Percentiles rank a stretch among this genome's conserved stretches.
These are phyloP conservation scores for Arbacia lixula DNA, from an alignment of 53 echinoderm and acorn worm genomes.

Conservation along the genomic window DNA sequence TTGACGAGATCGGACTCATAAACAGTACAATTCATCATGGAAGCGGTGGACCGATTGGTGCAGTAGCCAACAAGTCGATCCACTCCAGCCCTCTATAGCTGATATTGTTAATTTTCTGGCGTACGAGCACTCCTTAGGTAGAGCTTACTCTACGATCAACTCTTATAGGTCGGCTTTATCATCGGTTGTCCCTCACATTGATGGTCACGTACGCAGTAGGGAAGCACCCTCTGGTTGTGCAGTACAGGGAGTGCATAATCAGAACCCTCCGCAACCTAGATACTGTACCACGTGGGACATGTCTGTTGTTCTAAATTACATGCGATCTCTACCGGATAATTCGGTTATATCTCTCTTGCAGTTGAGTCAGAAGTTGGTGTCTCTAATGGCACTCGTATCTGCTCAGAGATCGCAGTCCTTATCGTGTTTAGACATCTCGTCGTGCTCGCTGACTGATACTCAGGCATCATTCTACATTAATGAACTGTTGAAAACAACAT, in stretches of 20 bases:
- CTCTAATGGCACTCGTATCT: conserved; percentile 38
- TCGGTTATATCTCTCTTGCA: conserved; percentile 28
- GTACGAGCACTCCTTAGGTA: conserved; percentile 37
- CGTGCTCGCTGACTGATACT: neutral
- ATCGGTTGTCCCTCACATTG: conserved; percentile 7
- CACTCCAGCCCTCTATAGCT: conserved; percentile 55
- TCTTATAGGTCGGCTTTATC: conserved; percentile 58
- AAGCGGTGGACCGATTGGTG: conserved; percentile 60
- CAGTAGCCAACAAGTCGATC: conserved; percentile 43
- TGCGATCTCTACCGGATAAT: conserved; percentile 6
- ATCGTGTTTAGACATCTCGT: conserved; percentile 2
- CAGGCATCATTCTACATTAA: conserved; percentile 15
- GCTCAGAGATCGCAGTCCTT: conserved; percentile 29
- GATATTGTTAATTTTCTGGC: conserved; percentile 46
- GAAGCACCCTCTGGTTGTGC: conserved; percentile 6
- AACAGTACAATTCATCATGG: conserved; percentile 64
- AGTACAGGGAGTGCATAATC: conserved; percentile 61
- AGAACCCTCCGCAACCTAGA: conserved; percentile 55
- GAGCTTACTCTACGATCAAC: conserved; percentile 37
- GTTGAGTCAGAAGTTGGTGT: conserved; percentile 50
- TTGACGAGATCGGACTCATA: conserved; percentile 44
- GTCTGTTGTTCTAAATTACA: conserved; percentile 29
- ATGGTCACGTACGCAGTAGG: conserved; percentile 15
- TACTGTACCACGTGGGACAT: conserved; percentile 59
- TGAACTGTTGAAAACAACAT: conserved; percentile 38